These are phyloP conservation scores for Sarotherodon lohbergeri DNA, from an alignment of 2,113 vertebrate species.

Conservation along the genomic window DNA sequence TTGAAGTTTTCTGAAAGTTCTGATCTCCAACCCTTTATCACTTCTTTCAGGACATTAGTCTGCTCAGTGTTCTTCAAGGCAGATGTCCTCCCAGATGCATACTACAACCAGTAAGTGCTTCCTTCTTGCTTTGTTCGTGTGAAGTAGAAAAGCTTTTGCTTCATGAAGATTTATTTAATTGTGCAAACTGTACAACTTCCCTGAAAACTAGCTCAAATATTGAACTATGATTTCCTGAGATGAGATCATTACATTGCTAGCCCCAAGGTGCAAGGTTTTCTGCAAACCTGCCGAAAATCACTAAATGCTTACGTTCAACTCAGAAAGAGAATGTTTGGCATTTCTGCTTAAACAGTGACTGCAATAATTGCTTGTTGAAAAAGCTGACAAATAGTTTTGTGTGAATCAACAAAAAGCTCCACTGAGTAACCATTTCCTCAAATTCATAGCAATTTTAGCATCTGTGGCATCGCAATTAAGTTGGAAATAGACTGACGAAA, in stretches of 20 bases:
- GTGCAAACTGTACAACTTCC: not conserved
- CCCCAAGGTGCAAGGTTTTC: not conserved
- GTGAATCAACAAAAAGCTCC: not conserved
- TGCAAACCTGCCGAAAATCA: not conserved
- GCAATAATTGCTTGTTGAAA: not conserved
- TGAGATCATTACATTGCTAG: not conserved
- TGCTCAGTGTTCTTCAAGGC: not conserved
- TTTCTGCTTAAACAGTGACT: not conserved
- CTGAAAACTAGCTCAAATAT: not conserved
- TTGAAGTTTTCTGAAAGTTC: not conserved
- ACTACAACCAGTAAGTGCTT: not conserved
- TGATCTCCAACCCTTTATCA: not conserved
- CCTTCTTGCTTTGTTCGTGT: not conserved
- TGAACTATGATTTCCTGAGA: not conserved
- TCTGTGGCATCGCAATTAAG: not conserved
- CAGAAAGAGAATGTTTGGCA: not conserved
- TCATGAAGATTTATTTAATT: not conserved
- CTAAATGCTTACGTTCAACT: not conserved
- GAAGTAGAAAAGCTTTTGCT: not conserved
- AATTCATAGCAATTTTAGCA: not conserved
- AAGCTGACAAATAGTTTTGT: not conserved
- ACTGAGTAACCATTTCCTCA: not conserved
- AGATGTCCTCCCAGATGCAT: not conserved
- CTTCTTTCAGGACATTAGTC: not conserved
- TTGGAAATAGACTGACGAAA: not conserved